phyloP scores from a whole-genome alignment of 2,797 vertebrate species.

The Threskiornis aethiopicus region DNA sequence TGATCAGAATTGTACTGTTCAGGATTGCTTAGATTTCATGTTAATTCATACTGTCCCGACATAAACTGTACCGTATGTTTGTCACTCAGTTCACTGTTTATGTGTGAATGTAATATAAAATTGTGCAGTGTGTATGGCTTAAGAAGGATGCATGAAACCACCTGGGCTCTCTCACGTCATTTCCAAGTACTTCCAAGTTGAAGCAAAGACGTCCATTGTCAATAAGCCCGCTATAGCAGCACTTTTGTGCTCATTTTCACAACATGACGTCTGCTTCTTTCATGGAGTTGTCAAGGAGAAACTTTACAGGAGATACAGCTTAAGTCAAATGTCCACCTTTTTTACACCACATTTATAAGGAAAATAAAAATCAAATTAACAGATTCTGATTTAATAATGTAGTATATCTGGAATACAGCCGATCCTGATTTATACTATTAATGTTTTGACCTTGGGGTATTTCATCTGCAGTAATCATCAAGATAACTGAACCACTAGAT shows the following conservation, averaged over 20 bases:
- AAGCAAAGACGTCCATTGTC: neutral
- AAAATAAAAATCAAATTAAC: slow-evolving; percentile 31
- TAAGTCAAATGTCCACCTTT: slow-evolving; percentile 9
- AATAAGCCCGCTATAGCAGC: neutral
- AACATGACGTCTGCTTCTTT: neutral
- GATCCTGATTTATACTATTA: slow-evolving; percentile 36
- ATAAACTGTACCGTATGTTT: slow-evolving; percentile 24
- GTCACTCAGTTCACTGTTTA: slow-evolving; percentile 39
- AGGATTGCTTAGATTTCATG: slow-evolving; percentile 52
- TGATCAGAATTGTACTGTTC: neutral
- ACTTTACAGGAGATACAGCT: neutral
- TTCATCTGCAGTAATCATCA: slow-evolving; percentile 58
- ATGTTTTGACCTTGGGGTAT: slow-evolving; percentile 68
- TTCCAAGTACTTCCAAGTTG: neutral
- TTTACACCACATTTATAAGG: neutral
- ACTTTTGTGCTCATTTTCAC: neutral
- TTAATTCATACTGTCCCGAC: neutral
- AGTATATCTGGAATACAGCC: neutral
- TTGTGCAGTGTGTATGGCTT: slow-evolving; percentile 1
- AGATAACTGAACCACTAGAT: slow-evolving; percentile 67
- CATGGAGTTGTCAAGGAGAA: neutral
- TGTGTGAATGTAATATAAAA: slow-evolving; percentile 58
- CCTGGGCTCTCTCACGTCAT: slow-evolving; percentile 31
- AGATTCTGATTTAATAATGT: neutral
- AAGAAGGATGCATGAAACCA: slow-evolving; percentile 17